These are phyloP conservation scores for Picus viridis DNA, from an alignment of 2,797 vertebrate species.

Conservation along the genomic window DNA sequence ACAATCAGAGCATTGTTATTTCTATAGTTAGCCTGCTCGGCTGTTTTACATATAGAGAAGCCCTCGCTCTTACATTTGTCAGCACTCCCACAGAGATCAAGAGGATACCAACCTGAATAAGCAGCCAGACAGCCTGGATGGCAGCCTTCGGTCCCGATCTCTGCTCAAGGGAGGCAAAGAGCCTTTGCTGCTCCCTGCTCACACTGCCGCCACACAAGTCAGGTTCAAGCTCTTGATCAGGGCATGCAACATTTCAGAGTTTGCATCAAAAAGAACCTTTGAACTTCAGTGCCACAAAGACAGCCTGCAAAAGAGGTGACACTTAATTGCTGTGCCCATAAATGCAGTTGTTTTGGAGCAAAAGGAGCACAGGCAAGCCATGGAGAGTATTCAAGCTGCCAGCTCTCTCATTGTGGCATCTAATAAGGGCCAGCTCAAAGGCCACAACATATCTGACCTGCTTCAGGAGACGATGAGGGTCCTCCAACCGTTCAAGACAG, in stretches of 20 bases:
- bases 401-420: fast-evolving
- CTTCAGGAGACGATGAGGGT: neutral
- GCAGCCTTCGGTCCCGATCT: neutral
- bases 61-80: neutral
- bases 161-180: neutral
- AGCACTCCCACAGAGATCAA: constrained; percentile 7
- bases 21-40: neutral
- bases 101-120: neutral
- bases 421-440: neutral
- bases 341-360: neutral
- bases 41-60: neutral
- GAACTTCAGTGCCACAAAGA: neutral
- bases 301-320: neutral
- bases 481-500: neutral
- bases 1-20: neutral
- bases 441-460: neutral
- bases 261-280: neutral
- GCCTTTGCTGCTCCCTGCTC: neutral
- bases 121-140: neutral
- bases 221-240: neutral
- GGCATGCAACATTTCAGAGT: neutral
- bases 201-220: fast-evolving
- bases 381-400: fast-evolving
- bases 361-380: neutral
- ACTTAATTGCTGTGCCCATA: neutral